Conservation (phyloP, 2,797 vertebrate species). For the Typhlichthys subterraneus region DNA sequence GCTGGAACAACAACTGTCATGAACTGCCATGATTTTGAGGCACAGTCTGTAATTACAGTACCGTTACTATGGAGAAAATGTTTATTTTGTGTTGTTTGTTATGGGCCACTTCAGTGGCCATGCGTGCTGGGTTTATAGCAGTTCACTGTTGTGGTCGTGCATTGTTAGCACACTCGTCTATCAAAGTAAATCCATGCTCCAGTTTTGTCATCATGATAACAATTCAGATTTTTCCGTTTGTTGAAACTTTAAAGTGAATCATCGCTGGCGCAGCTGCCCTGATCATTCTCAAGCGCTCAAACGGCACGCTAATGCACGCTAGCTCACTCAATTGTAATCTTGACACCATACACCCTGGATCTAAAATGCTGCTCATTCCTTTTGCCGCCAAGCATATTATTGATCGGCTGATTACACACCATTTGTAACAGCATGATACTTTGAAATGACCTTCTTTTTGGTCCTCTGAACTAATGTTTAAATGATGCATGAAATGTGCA, state of each 20-base stretch:
- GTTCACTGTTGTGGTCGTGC: conserved; percentile 39
- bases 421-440: conserved; percentile 55
- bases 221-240: conserved; percentile 12
- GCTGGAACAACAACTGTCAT: conserved; percentile 27
- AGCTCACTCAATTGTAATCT: conserved; percentile 15
- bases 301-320: not conserved
- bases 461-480: conserved; percentile 61
- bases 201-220: conserved; percentile 37
- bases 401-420: conserved; percentile 52
- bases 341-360: conserved; percentile 15
- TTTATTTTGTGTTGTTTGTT: conserved; percentile 41
- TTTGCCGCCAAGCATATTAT: conserved; percentile 41
- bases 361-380: conserved; percentile 29
- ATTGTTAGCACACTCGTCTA: conserved; percentile 24
- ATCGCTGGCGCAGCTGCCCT: conserved; percentile 15
- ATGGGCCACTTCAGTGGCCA: conserved; percentile 32
- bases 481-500: conserved; percentile 76
- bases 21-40: conserved; percentile 32
- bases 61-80: conserved; percentile 47
- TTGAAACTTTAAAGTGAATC: conserved; percentile 32
- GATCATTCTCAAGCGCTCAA: not conserved
- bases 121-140: conserved; percentile 24
- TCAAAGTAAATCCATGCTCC: conserved; percentile 34
- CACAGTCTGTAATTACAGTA: conserved; percentile 51
- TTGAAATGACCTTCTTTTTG: conserved; percentile 65